Evolutionary conservation across 2,797 vertebrate genomes (phyloP), one percentile per base, ranked within the genome.

Genomic region (Gymnocypris eckloni): DNA sequence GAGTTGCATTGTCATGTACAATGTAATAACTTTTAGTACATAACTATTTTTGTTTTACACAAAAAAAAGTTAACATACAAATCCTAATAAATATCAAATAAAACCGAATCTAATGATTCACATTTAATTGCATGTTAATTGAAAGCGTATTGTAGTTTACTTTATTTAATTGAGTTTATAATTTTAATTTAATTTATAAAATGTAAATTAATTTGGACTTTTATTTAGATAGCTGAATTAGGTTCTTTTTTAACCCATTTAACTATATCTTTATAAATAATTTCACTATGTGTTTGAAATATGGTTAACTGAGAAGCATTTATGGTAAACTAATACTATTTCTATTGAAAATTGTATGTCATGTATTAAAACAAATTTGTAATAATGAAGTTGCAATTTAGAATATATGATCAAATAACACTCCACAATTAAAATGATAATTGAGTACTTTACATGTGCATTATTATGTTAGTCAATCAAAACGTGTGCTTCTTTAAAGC

Each of bases 271-370:
- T 15, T 72, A 72, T 15, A 48, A 43, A 7, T 45, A 25, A 70
- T 69, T 69, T 72, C 41, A 45, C n/a, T 45, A 8, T 59, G 56
- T 61, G 22, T 61, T 59, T 45, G 22, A 72, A 72, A 72, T 72
- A 16, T 71, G 69, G 10, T 70, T 71, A 71, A 37, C 15, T 67
- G 28, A 59, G 9, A n/a, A 59, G 56, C 56, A 59, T 59, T 59
- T 59, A 61, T 12, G 39, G 39, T 71, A 43, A 43, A 45, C 22
- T 45, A 25, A 28, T 16, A 4, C 28, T 2, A 48, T 48, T 48
- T 45, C 41, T 15, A 72, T 72, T 16, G 12, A 45, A 45, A 72
- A 25, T 1, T 72, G 41, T 45, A 22, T 71, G 22, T 16, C 71
- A 48, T 72, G 4, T 45, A 45, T 72, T 71, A n/a, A 45, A 48